A percentile compares a stretch with the other conserved stretches of the same genome.
Evolutionary conservation across 2,113 vertebrate species (phyloP).

Genomic region (Entomyzon cyanotis): DNA sequence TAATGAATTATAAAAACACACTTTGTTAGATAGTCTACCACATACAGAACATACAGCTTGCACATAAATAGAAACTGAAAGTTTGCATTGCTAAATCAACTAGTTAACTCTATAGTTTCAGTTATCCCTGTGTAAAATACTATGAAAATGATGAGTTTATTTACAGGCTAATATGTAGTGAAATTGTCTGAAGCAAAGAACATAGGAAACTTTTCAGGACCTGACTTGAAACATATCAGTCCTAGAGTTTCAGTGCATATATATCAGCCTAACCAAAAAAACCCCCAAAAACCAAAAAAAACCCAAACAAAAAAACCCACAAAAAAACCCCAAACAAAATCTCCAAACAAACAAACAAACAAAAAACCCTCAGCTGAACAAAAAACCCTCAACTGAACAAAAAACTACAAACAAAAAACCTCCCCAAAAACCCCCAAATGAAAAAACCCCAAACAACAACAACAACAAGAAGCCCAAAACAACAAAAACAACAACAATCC

Average conservation of each 20-base stretch:
- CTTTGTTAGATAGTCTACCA: not conserved
- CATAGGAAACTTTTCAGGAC: not conserved
- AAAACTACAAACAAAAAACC: too few species aligned
- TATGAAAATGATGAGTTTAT: not conserved
- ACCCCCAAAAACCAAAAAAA: not conserved
- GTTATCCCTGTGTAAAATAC: not conserved
- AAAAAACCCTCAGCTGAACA: too few species aligned
- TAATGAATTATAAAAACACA: not conserved
- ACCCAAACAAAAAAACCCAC: not conserved
- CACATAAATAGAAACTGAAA: not conserved
- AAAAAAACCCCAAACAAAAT: not conserved
- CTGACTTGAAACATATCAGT: not conserved
- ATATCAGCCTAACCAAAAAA: not conserved
- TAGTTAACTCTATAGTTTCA: not conserved
- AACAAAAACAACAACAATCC: too few species aligned
- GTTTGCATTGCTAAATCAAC: not conserved
- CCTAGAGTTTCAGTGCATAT: not conserved
- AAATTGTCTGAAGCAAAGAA: not conserved
- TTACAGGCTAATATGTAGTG: not conserved
- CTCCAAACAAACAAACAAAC: too few species aligned
- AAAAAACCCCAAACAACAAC: too few species aligned
- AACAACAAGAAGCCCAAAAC: too few species aligned
- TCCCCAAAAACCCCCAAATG: too few species aligned
- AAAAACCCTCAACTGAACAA: too few species aligned
- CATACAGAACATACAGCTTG: not conserved